These are phyloP conservation scores for Phaetusa simplex DNA, from an alignment of 2,113 vertebrate species.

Conservation along the genomic window DNA sequence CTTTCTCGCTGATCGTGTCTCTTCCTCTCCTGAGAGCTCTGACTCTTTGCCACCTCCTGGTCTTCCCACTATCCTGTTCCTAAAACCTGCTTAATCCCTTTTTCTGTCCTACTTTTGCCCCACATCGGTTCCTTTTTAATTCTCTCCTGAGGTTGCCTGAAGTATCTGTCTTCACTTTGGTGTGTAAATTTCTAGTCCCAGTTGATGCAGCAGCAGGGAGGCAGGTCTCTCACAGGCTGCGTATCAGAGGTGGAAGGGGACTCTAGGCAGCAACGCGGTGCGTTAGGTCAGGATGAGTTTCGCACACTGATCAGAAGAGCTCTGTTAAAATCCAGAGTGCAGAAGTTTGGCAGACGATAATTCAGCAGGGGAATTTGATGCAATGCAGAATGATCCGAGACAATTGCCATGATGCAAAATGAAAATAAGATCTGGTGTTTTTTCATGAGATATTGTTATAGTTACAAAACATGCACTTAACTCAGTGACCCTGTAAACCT, in stretches of 20 bases:
- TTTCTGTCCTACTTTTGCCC: neutral
- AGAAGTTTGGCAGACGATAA: neutral
- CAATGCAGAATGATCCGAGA: neutral
- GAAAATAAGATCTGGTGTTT: neutral
- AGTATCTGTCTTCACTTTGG: neutral
- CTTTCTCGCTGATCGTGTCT: neutral
- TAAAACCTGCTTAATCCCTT: neutral
- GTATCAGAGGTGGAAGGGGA: neutral
- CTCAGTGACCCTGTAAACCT: neutral
- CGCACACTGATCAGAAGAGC: neutral
- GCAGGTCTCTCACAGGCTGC: neutral
- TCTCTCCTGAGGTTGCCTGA: neutral
- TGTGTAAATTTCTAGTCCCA: conserved; percentile 9
- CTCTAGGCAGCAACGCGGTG: neutral
- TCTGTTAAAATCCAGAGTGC: neutral
- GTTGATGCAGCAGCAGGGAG: neutral
- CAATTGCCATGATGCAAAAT: neutral
- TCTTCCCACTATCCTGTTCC: neutral
- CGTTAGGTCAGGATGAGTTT: neutral
- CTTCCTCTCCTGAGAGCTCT: neutral
- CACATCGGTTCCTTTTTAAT: neutral
- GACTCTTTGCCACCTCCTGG: neutral
- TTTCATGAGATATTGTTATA: neutral
- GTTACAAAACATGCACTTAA: neutral
- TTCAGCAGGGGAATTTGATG: neutral